A percentile compares a stretch with the other conserved stretches of the same genome.
phyloP scores from a whole-genome alignment of 2,113 vertebrate species.

The Etheostoma spectabile region DNA sequence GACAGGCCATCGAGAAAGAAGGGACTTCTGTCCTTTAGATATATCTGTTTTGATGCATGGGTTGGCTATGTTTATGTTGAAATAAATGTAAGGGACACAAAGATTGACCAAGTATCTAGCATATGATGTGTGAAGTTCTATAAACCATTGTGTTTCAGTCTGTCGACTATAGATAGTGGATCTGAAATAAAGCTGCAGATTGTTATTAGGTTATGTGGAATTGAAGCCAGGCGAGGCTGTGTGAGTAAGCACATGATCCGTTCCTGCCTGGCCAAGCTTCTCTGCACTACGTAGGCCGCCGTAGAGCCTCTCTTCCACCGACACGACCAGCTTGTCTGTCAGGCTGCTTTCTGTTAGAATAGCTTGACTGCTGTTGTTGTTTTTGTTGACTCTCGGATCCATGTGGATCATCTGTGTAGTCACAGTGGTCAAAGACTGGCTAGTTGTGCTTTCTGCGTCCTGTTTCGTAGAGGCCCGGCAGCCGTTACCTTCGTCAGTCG shows the following conservation, averaged over 20 bases:
- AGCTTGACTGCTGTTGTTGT: conserved; percentile 82
- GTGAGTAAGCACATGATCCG: conserved; percentile 52
- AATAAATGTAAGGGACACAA: background rate
- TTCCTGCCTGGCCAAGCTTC: conserved; percentile 46
- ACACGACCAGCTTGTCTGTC: conserved; percentile 75
- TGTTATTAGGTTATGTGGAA: conserved; percentile 58
- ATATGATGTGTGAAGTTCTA: conserved; percentile 33
- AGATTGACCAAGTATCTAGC: conserved; percentile 3
- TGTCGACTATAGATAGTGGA: background rate
- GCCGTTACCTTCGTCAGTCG: background rate
- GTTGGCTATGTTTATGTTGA: background rate
- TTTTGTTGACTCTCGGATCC: conserved; percentile 79
- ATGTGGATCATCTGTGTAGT: conserved; percentile 37
- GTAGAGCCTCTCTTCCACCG: conserved; percentile 81
- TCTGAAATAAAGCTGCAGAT: background rate
- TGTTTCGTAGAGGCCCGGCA: conserved; percentile 20
- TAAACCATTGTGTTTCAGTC: conserved; percentile 5
- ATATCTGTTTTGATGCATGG: conserved; percentile 8
- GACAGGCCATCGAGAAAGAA: conserved; percentile 33
- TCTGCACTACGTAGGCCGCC: conserved; percentile 63
- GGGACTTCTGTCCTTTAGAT: conserved; percentile 3
- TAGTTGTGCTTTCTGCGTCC: conserved; percentile 62
- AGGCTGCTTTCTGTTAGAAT: conserved; percentile 68
- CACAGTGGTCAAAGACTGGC: conserved; percentile 24
- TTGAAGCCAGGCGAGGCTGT: conserved; percentile 74